Base-by-base conservation (phyloP, 2,888 invertebrate species). In the Dugesia japonica region DNA sequence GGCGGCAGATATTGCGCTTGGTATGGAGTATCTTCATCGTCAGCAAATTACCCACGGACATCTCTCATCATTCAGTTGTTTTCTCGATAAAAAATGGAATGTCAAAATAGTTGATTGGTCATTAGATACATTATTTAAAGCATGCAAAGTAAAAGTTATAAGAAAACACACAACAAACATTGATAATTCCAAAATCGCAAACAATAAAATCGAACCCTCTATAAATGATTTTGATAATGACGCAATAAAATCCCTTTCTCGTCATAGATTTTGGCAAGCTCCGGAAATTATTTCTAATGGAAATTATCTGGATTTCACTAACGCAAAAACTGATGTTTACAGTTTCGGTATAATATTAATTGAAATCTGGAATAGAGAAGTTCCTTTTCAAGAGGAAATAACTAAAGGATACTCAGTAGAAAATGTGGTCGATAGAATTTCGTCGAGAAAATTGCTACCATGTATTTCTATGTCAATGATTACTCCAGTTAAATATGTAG, bases 331-430 rank as follows among this genome's bases (percentile, higher is more conserved):
- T 0, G 83, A 83, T 77, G 80, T 82, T 7, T 83, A 81, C 78
- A 82, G 82, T 76, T 82, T 81, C 72, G 80, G 80, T 0, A 82
- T 83, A 27, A 80, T 83, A 13, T 78, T 83, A 13, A 81, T 81
- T 74, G 83, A 83, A 78, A 80, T 83, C 23, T 82, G 81, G 76
- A 81, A 82, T 0, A 74, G 81, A 31, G 79, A 81, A n/a, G 81
- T 81, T 28, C 82, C 82, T 0, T 82, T 71, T 28, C 23, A 28
- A 56, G 56, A 56, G 4, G 56, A 56, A 56, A 56, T 56, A 13
- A 4, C 7, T 23, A 56, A 56, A n/a, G 56, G 9, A 13, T 7
- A 4, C 4, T 56, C 56, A 23, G n/a, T 56, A 4, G 56, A 56
- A 7, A 1, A 56, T 56, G 23, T 56, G 7, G n/a, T 56, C 17